Percentiles rank a stretch among this genome's conserved stretches.
phyloP scores from a whole-genome alignment of 2,113 vertebrate genomes.

The Smithornis capensis region DNA sequence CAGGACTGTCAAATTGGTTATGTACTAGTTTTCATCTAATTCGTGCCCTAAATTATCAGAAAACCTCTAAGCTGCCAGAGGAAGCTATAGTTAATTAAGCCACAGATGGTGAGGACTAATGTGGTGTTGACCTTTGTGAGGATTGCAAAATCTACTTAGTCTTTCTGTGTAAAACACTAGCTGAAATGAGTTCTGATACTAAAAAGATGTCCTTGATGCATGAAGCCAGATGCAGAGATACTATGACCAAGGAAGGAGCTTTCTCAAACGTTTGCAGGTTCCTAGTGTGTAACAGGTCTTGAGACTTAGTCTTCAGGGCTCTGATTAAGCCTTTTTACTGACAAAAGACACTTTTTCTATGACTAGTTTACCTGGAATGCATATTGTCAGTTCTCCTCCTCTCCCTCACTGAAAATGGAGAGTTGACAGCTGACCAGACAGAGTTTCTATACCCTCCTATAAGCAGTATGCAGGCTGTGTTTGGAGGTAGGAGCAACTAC shows the following conservation, averaged over 20 bases:
- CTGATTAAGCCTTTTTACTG: background rate
- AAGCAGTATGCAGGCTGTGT: background rate
- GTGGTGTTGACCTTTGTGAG: constrained; percentile 56
- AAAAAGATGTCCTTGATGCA: background rate
- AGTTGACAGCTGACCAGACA: background rate
- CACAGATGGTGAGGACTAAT: constrained; percentile 69
- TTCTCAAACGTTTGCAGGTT: background rate
- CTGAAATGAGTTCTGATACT: constrained; percentile 50
- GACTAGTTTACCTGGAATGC: background rate
- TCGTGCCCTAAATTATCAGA: constrained; percentile 57
- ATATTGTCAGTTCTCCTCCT: background rate
- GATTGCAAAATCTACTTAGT: constrained; percentile 66
- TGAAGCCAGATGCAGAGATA: background rate
- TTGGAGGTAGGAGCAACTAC: background rate
- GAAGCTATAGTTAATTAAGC: constrained; percentile 68
- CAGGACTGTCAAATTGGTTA: constrained; percentile 2
- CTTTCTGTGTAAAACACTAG: constrained; percentile 42
- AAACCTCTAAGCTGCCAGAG: constrained; percentile 61
- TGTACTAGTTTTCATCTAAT: constrained; percentile 45
- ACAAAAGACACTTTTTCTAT: background rate
- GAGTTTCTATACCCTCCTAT: background rate
- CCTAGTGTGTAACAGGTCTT: accelerated
- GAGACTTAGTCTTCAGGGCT: background rate
- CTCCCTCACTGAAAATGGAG: background rate
- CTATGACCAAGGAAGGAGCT: background rate